Evolutionary conservation across 2,888 invertebrate genomes (phyloP), one percentile per base, ranked within the genome.

Genomic region (Rhingia campestris): DNA sequence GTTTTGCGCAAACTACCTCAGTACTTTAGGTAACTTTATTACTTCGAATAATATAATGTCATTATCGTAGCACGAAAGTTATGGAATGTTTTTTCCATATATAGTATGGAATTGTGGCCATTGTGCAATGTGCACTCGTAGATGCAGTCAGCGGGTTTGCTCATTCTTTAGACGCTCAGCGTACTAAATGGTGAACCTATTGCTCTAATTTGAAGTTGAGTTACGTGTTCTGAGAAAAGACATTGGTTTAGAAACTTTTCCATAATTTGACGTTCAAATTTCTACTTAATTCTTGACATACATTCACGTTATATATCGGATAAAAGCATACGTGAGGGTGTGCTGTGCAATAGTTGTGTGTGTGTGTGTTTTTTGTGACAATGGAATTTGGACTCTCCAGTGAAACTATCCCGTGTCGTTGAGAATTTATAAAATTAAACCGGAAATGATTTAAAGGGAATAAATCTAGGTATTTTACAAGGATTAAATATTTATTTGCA

Each of bases 11-110:
- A 73, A 77, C 76, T 77, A 81, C 72, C 72, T 63, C 72, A 63
- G 70, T 81, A 72, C 81, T 72, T 72, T 66, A 49, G 66, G 72
- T 54, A 81, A 81, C 72, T 81, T 77, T 81, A 81, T 81, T 77
- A 77, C 81, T 77, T 76, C 72, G 61, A 77, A 77, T 63, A 77
- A 81, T 61, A 77, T 77, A 77, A 81, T 67, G 77, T 72, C 77
- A 76, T 77, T 81, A 81, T 81, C 77, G 81, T 81, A 72, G 66
- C 51, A 81, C 70, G 54, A 72, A 72, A 77, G 72, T 81, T 81
- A 81, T 77, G 77, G 47, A 81, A 81, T 81, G 72, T 54, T 75
- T 67, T 49, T 41, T 43, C 41, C 49, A 22, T 22, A 12, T 10
- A 56, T 61, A 22, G 32, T n/a, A 54, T 0, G 12, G 33, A 39